Base-by-base conservation (phyloP, 37 sponge, comb jelly and placozoan genomes). In the Halisarca cf. caerulea region DNA sequence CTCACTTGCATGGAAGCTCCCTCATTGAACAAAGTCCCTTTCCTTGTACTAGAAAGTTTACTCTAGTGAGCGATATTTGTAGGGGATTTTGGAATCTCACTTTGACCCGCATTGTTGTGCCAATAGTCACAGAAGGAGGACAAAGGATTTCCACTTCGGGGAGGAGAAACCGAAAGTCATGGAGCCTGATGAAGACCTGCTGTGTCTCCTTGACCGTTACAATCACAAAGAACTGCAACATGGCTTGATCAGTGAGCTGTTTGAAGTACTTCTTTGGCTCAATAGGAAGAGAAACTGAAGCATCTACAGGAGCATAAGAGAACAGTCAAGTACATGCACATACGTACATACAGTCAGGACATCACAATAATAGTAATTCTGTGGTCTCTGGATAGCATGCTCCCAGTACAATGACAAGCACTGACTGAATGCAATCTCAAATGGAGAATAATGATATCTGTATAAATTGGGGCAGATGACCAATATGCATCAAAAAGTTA, bases 1-100 rank as follows among this genome's bases (percentile, higher is more conserved):
- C 90, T 82, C 24, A 93, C 94, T 85, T 93, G 86, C 87, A 72
- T 3, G 90, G 42, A 36, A 93, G 86, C 62, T 93, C 94, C 85
- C 69, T 90, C 82, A 84, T 88, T 39, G 88, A 60, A 27, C 88
- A 88, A 15, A 93, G 91, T 0, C 85, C 79, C 59, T 83, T 78
- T 15, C 82, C 94, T 36, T 90, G 86, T 2, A 93, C 69, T 6
- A 82, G 78, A 61, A 93, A 93, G 9, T 80, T 23, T 18, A 90
- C 57, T 2, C 91, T 70, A 7, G 91, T 68, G 3, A 93, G 71
- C 3, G 94, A 90, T 4, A 40, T 47, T 20, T 28, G 33, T 15
- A 93, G 80, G 24, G 80, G 68, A 58, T 93, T 93, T 27, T 44
- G 62, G 61, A 93, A 93, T 21, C 30, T 73, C 21, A 93, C 27